Percentiles rank a stretch among this genome's conserved stretches.
Evolutionary conservation across 2,888 invertebrate species (phyloP).

Genomic region (Lobophora halterata): DNA sequence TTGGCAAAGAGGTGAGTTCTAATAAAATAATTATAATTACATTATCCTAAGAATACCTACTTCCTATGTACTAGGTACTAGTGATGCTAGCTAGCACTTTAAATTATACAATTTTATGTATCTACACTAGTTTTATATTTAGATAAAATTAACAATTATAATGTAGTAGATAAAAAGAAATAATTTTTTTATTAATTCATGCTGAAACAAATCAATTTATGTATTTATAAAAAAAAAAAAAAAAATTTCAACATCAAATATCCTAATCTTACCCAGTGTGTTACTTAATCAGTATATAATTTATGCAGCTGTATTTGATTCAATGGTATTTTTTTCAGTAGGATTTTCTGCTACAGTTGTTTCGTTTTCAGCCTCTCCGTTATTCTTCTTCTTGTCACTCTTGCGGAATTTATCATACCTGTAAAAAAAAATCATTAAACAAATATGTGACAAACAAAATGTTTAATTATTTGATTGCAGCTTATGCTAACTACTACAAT

Average conservation of each 20-base stretch:
- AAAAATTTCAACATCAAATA: neutral
- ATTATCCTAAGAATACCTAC: too few relatives aligned
- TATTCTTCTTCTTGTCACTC: slow-evolving; percentile 81
- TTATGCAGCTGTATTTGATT: slow-evolving; percentile 56
- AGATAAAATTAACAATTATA: too few relatives aligned
- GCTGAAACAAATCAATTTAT: neutral
- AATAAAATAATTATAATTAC: too few relatives aligned
- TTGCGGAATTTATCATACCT: slow-evolving; percentile 84
- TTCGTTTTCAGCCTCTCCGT: slow-evolving; percentile 63
- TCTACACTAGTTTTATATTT: neutral
- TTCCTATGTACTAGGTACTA: too few relatives aligned
- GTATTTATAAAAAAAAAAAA: neutral
- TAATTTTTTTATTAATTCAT: slow-evolving; percentile 2
- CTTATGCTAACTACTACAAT: too few relatives aligned
- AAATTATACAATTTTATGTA: too few relatives aligned
- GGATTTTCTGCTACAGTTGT: slow-evolving; percentile 52
- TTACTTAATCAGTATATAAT: neutral
- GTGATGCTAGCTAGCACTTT: too few relatives aligned
- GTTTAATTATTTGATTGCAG: too few relatives aligned
- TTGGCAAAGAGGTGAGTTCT: too few relatives aligned
- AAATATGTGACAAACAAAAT: too few relatives aligned
- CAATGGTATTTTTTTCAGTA: slow-evolving; percentile 57
- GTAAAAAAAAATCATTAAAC: slow-evolving; percentile 30
- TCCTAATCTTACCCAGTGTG: neutral
- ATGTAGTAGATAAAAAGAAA: too few relatives aligned